Conservation (phyloP, 2,113 vertebrate genomes). For the Myodes glareolus region DNA sequence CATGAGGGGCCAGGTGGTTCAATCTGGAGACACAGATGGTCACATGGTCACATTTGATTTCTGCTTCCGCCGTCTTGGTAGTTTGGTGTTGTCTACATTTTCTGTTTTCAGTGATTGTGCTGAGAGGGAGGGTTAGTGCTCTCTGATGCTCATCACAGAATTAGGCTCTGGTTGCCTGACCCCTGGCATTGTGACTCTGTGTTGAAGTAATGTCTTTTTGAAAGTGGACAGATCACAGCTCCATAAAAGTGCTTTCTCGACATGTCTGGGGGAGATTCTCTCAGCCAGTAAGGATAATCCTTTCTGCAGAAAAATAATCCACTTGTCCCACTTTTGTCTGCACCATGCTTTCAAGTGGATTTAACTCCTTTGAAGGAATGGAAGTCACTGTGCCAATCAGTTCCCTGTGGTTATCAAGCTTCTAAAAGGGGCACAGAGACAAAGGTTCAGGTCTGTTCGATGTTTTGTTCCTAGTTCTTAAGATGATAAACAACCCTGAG, state of each 20-base stretch:
- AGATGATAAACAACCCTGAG: not conserved
- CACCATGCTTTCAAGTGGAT: constrained; percentile 90
- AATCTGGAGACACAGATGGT: not conserved
- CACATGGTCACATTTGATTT: not conserved
- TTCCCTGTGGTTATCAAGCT: constrained; percentile 89
- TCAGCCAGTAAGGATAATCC: constrained; percentile 87
- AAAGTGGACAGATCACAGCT: constrained; percentile 67
- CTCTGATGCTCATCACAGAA: constrained; percentile 83
- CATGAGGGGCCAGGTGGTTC: constrained; percentile 1
- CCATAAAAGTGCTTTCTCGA: constrained; percentile 60
- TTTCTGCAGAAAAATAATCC: constrained; percentile 89
- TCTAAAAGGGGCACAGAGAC: constrained; percentile 84
- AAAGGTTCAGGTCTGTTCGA: constrained; percentile 87
- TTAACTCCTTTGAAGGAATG: constrained; percentile 90
- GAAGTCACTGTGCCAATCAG: constrained; percentile 90
- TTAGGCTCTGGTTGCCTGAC: constrained; percentile 85
- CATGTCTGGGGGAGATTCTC: constrained; percentile 86
- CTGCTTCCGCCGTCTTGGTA: not conserved
- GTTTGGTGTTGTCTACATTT: constrained; percentile 87
- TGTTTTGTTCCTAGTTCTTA: constrained; percentile 86
- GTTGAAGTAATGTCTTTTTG: not conserved
- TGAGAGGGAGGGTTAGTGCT: constrained; percentile 86
- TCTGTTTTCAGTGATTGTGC: constrained; percentile 88
- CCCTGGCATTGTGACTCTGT: not conserved
- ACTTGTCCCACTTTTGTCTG: constrained; percentile 89